Conservation (phyloP, 2,888 invertebrate genomes). For the Thymelicus sylvestris region DNA sequence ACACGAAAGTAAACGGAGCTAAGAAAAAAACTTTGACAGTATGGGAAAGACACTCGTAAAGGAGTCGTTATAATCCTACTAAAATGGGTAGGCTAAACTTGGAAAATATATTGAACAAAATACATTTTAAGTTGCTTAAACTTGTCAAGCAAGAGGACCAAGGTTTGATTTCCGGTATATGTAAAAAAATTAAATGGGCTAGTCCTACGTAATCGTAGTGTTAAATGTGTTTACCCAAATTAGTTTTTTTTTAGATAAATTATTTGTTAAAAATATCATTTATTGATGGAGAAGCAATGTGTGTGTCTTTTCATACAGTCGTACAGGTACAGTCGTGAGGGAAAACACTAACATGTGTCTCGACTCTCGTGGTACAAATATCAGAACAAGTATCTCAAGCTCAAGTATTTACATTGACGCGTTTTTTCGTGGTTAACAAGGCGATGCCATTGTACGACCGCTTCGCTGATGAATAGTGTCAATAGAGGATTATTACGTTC, state of each 20-base stretch:
- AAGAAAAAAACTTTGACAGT: constrained; percentile 57
- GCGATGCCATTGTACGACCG: constrained; percentile 65
- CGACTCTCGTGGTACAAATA: constrained; percentile 55
- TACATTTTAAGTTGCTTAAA: no score
- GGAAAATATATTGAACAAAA: background rate
- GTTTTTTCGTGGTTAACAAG: constrained; percentile 76
- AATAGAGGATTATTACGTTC: constrained; percentile 70
- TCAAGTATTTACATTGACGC: constrained; percentile 74
- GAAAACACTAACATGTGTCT: constrained; percentile 58
- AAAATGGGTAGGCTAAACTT: background rate
- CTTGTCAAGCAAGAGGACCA: no score
- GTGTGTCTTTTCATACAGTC: no score
- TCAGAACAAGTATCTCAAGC: constrained; percentile 58
- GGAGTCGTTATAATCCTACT: background rate
- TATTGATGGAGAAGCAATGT: no score
- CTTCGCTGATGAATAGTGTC: constrained; percentile 71
- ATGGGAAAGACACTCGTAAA: constrained; percentile 58
- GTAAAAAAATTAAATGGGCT: no score
- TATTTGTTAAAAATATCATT: no score
- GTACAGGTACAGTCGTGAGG: constrained; percentile 42
- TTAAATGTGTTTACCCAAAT: no score
- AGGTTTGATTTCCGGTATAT: no score
- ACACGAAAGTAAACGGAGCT: constrained; percentile 65
- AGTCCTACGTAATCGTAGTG: no score
- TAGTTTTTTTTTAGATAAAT: no score